Conservation (phyloP, 1,140 invertebrate genomes). For the Ptiloglossa arizonensis region DNA sequence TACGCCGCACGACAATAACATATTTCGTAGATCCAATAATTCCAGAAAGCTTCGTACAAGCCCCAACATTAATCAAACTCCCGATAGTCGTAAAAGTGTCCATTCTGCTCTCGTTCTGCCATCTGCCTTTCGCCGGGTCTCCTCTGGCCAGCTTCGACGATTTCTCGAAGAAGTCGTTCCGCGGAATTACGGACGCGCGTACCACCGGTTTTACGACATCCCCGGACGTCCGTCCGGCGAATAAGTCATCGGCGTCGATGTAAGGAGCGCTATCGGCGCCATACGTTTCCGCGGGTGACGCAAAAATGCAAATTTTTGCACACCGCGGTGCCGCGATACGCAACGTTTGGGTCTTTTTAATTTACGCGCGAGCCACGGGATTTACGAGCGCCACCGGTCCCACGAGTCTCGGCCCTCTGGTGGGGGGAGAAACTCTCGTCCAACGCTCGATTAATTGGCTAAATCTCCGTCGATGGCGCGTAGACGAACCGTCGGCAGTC, state of each 20-base stretch:
- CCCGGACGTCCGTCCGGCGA: background rate
- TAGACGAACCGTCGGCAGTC: background rate
- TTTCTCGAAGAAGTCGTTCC: background rate
- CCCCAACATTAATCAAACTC: background rate
- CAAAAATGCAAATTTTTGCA: slow-evolving; percentile 51
- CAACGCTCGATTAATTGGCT: slow-evolving; percentile 7
- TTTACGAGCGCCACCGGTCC: slow-evolving; percentile 31
- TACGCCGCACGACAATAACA: no score
- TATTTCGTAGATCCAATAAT: background rate
- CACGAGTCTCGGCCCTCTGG: no score
- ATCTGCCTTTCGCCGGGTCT: background rate
- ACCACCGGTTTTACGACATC: slow-evolving; percentile 23
- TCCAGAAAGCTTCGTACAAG: background rate
- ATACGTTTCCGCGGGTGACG: slow-evolving; percentile 40
- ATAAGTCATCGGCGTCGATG: slow-evolving; percentile 31
- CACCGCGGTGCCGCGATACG: slow-evolving; percentile 49
- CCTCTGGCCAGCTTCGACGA: background rate
- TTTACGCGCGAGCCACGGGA: slow-evolving; percentile 52
- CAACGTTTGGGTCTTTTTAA: slow-evolving; percentile 38
- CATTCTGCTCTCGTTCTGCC: background rate
- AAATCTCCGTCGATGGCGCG: background rate
- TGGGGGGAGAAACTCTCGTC: background rate
- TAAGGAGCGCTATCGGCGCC: slow-evolving; percentile 53
- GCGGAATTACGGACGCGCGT: background rate
- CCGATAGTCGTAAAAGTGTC: slow-evolving; percentile 1